These are phyloP conservation scores for Chaetodon auriga DNA, from an alignment of 2,113 vertebrate genomes.

Conservation along the genomic window DNA sequence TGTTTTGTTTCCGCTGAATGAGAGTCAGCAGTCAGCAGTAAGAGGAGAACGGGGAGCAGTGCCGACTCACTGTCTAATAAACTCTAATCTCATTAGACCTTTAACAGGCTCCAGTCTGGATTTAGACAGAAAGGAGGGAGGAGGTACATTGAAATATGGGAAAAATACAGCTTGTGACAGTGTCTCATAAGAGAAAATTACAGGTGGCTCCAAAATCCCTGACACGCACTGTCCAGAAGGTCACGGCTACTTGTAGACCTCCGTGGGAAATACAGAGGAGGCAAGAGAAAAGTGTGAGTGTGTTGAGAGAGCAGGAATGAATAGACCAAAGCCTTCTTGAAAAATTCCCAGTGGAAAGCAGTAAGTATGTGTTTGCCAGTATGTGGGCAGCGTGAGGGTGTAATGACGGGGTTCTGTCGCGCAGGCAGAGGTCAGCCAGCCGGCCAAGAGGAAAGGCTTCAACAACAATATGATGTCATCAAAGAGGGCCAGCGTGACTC, in stretches of 20 bases:
- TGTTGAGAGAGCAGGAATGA: slow-evolving; percentile 54
- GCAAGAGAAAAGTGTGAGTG: slow-evolving; percentile 53
- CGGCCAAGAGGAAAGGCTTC: slow-evolving; percentile 64
- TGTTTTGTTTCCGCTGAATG: slow-evolving; percentile 60
- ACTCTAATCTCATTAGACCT: slow-evolving; percentile 77
- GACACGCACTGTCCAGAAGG: slow-evolving; percentile 53
- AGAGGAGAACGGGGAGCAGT: slow-evolving; percentile 53
- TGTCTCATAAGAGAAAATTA: slow-evolving; percentile 60
- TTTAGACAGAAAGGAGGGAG: slow-evolving; percentile 51
- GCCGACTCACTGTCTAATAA: slow-evolving; percentile 72
- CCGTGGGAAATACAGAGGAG: slow-evolving; percentile 70
- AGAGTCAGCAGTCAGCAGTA: slow-evolving; percentile 69
- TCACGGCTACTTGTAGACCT: slow-evolving; percentile 37
- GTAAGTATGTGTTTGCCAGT: slow-evolving; percentile 66
- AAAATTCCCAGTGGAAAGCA: slow-evolving; percentile 69
- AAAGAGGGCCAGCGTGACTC: slow-evolving; percentile 81
- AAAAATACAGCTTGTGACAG: slow-evolving; percentile 43
- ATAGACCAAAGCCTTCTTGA: slow-evolving; percentile 45
- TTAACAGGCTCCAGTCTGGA: slow-evolving; percentile 68
- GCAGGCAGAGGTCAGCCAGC: slow-evolving; percentile 78
- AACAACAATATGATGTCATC: slow-evolving; percentile 84
- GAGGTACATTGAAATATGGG: slow-evolving; percentile 37
- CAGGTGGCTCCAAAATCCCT: slow-evolving; percentile 54
- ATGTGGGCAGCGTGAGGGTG: slow-evolving; percentile 70
- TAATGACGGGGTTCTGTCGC: slow-evolving; percentile 80